Conservation (phyloP, 2,113 vertebrate genomes). For the Colaptes auratus region DNA sequence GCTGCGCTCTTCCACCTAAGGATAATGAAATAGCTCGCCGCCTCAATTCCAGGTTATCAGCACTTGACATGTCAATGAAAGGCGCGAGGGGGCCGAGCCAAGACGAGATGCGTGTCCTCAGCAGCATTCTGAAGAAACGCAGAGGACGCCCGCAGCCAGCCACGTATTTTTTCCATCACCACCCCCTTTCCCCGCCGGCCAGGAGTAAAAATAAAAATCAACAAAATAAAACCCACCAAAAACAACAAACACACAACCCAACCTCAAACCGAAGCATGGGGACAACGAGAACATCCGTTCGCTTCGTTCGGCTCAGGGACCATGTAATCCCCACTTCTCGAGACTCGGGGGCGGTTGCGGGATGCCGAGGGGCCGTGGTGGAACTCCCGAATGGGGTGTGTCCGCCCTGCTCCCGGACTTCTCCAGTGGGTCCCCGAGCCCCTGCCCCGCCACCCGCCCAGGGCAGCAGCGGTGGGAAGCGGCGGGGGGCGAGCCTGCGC, state of each 20-base stretch:
- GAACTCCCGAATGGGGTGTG: background rate
- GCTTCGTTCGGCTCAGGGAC: background rate
- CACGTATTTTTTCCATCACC: background rate
- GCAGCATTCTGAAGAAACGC: slow-evolving; percentile 32
- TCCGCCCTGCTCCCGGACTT: background rate
- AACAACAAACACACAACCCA: too few species aligned
- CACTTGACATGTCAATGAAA: slow-evolving; percentile 50
- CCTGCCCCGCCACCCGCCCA: background rate
- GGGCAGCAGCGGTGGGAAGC: background rate
- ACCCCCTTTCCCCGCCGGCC: too few species aligned
- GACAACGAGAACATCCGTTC: background rate
- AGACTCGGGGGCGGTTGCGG: background rate
- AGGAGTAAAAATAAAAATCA: background rate
- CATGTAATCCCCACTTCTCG: background rate
- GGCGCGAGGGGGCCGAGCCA: slow-evolving; percentile 35
- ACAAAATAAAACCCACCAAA: background rate
- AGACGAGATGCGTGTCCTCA: slow-evolving; percentile 5
- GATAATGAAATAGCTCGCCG: slow-evolving; percentile 58
- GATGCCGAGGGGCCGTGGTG: background rate
- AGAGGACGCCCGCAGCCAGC: background rate
- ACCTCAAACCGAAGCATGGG: background rate
- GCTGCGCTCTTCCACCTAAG: slow-evolving; percentile 25
- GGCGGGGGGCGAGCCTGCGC: slow-evolving; percentile 51
- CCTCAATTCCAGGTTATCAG: slow-evolving; percentile 48
- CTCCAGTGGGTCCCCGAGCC: background rate